Conservation (phyloP, 2,888 invertebrate species). For the Nematopogon swammerdamellus region DNA sequence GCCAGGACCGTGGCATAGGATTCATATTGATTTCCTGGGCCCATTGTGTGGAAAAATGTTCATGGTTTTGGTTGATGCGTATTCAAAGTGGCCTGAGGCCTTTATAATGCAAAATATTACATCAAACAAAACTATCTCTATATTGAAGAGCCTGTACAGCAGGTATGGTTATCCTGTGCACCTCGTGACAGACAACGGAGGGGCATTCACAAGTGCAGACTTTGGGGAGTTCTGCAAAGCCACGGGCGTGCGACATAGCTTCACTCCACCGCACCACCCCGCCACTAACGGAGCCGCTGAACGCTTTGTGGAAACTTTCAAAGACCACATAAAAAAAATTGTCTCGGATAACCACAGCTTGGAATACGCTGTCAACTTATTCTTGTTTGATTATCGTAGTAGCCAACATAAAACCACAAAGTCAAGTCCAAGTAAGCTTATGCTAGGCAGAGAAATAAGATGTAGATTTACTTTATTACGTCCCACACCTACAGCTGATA, state of each 20-base stretch:
- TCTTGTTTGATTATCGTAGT: not conserved
- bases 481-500: not conserved
- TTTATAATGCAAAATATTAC: not conserved
- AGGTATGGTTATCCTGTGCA: constrained; percentile 5
- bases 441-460: constrained; percentile 3
- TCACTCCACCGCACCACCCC: constrained; percentile 10
- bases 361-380: not conserved
- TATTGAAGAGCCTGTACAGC: constrained; percentile 1
- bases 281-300: constrained; percentile 11
- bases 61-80: constrained; percentile 8
- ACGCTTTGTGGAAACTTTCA: constrained; percentile 9
- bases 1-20: not conserved
- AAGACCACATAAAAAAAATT: not conserved
- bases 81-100: constrained; percentile 4
- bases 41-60: constrained; percentile 11
- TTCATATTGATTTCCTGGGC: constrained; percentile 13
- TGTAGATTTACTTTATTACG: constrained; percentile 1
- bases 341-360: not conserved
- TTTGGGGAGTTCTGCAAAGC: constrained; percentile 11
- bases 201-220: constrained; percentile 10
- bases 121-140: not conserved
- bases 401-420: not conserved
- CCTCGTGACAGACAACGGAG: constrained; percentile 9
- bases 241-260: constrained; percentile 7
- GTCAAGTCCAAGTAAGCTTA: not conserved